Evolutionary conservation across 1,140 invertebrate genomes (phyloP).

Genomic region (Cydia splendana): DNA sequence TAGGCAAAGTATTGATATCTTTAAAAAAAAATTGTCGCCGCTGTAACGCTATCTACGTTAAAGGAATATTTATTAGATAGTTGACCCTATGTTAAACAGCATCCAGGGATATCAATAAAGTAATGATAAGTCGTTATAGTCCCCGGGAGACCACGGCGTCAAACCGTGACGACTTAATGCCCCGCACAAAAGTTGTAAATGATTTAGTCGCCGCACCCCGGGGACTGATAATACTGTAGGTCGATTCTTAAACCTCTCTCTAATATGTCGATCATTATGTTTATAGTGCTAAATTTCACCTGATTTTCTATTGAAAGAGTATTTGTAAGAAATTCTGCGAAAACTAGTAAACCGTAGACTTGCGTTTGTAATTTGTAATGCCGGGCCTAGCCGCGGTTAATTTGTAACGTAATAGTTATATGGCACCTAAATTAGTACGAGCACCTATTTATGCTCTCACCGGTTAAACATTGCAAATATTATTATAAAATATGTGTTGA

Average conservation of each 20-base stretch:
- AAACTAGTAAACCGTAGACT: no score
- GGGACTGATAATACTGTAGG: constrained; percentile 49
- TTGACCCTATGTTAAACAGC: constrained; percentile 17
- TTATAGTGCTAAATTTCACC: no score
- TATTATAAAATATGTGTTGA: background rate
- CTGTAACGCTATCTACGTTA: background rate
- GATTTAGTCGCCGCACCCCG: constrained; percentile 56
- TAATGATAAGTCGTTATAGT: constrained; percentile 28
- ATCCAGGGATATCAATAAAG: constrained; percentile 32
- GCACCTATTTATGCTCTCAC: background rate
- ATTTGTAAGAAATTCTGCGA: no score
- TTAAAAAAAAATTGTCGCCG: no score
- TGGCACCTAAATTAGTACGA: no score
- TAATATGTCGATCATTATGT: constrained; percentile 2
- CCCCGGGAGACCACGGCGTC: constrained; percentile 44
- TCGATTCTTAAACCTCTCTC: constrained; percentile 45
- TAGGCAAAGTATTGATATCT: no score
- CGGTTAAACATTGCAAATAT: no score
- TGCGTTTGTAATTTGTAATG: no score
- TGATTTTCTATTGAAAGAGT: no score
- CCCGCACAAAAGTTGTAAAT: constrained; percentile 66
- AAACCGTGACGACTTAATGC: constrained; percentile 64
- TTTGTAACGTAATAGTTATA: no score
- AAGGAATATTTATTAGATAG: background rate
- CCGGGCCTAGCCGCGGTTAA: no score